Evolutionary conservation across 2,888 invertebrate genomes (phyloP), one percentile per base, ranked within the genome.

Genomic region (Coronaproctus castanopsis): DNA sequence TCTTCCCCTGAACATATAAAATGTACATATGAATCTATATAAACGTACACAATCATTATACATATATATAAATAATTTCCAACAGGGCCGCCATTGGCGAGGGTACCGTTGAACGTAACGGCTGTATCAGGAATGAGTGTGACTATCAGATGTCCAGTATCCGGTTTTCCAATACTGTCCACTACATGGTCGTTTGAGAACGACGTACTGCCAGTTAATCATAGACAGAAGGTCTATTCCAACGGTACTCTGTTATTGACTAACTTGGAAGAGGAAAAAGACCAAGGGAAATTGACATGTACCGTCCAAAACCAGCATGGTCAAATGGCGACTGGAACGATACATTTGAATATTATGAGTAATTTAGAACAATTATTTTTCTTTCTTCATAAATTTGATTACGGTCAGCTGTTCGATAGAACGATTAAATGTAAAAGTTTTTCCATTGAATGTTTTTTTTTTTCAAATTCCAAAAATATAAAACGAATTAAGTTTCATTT

Each of bases 161-260:
- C 75, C 3, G 78, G 78, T 2, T 76, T 73, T 67, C 77, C 78
- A 2, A 69, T 77, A 21, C 68, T 71, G 21, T 67, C 67, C 8
- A 73, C 76, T 21, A 70, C 70, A 5, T 78, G 78, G 78, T 70
- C 70, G 58, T 71, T 71, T 66, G 73, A 73, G 68, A 72, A 70
- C 36, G 70, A 69, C 3, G 65, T 66, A 10, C 66, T 74, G 24
- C 73, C 74, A 0, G 63, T 65, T 49, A 72, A 72, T 65, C 71
- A 72, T 62, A 67, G 74, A 18, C 74, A 74, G 62, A 68, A 70
- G 50, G 67, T 71, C 14, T 71, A 71, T 57, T 62, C 66, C 20
- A 74, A 75, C 63, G 75, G 75, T 2, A 72, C 72, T 0, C 68
- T 76, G 3, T 68, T 71, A 18, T 70, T 76, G n/a, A 66, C 69